A percentile compares a stretch with the other conserved stretches of the same genome.
Conservation (phyloP, 2,797 vertebrate species). For the Sparidentex hasta region DNA sequence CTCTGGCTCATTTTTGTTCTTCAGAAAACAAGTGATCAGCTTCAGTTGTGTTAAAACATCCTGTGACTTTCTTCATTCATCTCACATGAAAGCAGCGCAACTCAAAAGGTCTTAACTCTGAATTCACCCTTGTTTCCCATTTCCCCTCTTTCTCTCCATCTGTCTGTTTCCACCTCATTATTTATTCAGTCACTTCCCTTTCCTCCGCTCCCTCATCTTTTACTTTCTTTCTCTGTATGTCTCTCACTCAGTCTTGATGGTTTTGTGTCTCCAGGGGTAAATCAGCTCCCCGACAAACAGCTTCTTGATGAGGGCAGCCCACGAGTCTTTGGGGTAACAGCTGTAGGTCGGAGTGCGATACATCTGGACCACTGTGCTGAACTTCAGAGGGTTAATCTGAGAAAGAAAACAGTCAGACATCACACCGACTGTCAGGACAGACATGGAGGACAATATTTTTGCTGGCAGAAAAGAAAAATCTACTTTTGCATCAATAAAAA, state of each 20-base stretch:
- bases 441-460: background rate
- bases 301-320: slow-evolving; percentile 92
- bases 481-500: background rate
- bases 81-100: background rate
- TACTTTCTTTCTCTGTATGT: background rate
- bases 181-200: slow-evolving; percentile 50
- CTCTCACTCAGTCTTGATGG: slow-evolving; percentile 89
- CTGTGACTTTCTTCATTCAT: slow-evolving; percentile 1
- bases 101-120: background rate
- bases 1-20: background rate
- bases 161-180: slow-evolving; percentile 26
- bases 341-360: slow-evolving; percentile 93
- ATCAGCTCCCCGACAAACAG: slow-evolving; percentile 96
- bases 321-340: slow-evolving; percentile 94
- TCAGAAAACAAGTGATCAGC: slow-evolving; percentile 11
- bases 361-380: slow-evolving; percentile 83
- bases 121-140: slow-evolving; percentile 6
- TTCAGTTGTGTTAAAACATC: background rate
- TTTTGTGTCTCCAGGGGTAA: slow-evolving; percentile 96
- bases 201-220: slow-evolving; percentile 1
- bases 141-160: slow-evolving; percentile 7
- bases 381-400: slow-evolving; percentile 94
- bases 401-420: background rate
- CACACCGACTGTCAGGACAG: background rate
- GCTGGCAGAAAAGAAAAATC: background rate